Evolutionary conservation across 1,140 invertebrate genomes (phyloP), one percentile per base, ranked within the genome.

Genomic region (Latrodectus geometricus): DNA sequence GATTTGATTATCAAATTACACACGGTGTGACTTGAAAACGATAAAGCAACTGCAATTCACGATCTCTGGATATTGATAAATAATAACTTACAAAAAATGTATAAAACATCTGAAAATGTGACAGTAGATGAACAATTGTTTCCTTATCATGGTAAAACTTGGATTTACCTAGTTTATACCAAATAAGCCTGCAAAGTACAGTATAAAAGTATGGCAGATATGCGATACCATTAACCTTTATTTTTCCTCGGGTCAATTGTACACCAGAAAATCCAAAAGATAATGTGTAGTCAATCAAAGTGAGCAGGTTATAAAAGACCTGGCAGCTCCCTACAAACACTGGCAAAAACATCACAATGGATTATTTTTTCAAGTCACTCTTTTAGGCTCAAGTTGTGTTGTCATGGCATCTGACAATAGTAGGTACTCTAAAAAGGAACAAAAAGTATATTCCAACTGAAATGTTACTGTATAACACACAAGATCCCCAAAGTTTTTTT

Each of bases 341-440:
- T n/a, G 54, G 54, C 14, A 70, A 79, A 68, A 88, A 85, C 86
- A 81, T 89, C 11, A 85, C 74, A 74, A 15, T 68, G 9, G 88
- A 89, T 52, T 86, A 88, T 48, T 89, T 72, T 66, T 88, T 88
- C 82, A 72, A 74, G 9, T 79, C 75, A 8, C 50, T 77, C 7
- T 15, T 52, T 79, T 68, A 88, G 56, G 61, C 77, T 23, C 65
- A 75, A 54, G 5, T 20, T 50, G 65, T 89, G 48, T 50, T 84
- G 23, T 21, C 79, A 73, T 69, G 82, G 48, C 66, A 68, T 15
- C 72, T 89, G 3, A 89, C 88, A 82, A 35, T 52, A 23, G 83
- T 88, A 56, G 88, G 89, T 72, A 89, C 88, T 12, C 48, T 89
- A 14, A 76, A 79, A 73, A 88, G 81, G 21, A 88, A 82, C 17